Evolutionary conservation across 2,888 invertebrate species (phyloP).

Genomic region (Caenorhabditis sp.): DNA sequence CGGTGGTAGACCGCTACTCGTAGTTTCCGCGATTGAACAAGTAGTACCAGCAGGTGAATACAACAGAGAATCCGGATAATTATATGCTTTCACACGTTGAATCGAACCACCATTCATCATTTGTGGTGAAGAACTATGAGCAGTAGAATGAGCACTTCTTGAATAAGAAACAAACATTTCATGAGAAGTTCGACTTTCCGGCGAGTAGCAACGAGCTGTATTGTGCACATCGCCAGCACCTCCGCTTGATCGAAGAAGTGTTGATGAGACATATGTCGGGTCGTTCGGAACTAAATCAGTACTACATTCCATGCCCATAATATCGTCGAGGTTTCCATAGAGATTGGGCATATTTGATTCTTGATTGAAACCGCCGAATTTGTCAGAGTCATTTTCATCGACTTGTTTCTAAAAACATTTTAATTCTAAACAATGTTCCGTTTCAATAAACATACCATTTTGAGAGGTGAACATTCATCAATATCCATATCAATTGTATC

Average conservation of each 20-base stretch:
- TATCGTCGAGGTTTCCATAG: conserved; percentile 48
- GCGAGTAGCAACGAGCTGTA: conserved; percentile 52
- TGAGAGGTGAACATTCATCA: conserved; percentile 50
- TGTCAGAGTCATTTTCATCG: conserved; percentile 18
- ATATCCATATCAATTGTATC: conserved; percentile 35
- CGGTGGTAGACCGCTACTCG: conserved; percentile 30
- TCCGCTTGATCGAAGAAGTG: conserved; percentile 6
- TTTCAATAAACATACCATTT: conserved; percentile 38
- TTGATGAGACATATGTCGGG: conserved; percentile 32
- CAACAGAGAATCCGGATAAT: conserved; percentile 46
- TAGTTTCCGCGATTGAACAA: conserved; percentile 50
- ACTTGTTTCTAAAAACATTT: conserved; percentile 31
- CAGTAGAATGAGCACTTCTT: conserved; percentile 33
- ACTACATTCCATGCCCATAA: conserved; percentile 23
- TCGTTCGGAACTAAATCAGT: conserved; percentile 26
- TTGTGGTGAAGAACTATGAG: conserved; percentile 42
- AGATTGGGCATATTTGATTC: conserved; percentile 45
- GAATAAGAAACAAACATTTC: conserved; percentile 51
- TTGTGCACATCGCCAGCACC: conserved; percentile 15
- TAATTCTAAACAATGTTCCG: conserved; percentile 11
- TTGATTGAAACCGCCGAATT: conserved; percentile 19
- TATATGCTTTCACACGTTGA: conserved; percentile 51
- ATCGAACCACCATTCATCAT: conserved; percentile 23
- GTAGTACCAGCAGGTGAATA: conserved; percentile 52
- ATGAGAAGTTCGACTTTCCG: conserved; percentile 51